Evolutionary conservation across 1,140 invertebrate species (phyloP).

Genomic region (Drosophila sucinea): DNA sequence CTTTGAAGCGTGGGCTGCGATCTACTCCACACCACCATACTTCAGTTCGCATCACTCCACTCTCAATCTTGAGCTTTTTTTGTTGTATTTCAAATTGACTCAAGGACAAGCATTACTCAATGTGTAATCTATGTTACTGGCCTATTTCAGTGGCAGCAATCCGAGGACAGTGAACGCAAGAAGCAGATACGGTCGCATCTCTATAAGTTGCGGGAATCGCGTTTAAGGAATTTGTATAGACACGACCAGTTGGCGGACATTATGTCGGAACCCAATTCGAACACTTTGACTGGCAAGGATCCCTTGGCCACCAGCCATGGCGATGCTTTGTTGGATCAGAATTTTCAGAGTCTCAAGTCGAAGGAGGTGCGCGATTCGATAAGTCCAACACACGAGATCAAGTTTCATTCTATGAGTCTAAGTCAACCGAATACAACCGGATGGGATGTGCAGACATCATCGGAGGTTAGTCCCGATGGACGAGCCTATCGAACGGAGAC

Average conservation of each 20-base stretch:
- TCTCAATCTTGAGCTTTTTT: background rate
- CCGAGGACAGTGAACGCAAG: slow-evolving; percentile 92
- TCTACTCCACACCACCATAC: slow-evolving; percentile 31
- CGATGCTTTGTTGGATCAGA: slow-evolving; percentile 89
- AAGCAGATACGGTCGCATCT: slow-evolving; percentile 93
- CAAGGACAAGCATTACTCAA: slow-evolving; percentile 54
- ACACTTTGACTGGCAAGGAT: slow-evolving; percentile 68
- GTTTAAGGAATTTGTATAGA: slow-evolving; percentile 88
- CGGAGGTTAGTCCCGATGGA: slow-evolving; percentile 83
- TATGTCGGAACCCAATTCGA: slow-evolving; percentile 81
- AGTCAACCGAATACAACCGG: slow-evolving; percentile 80
- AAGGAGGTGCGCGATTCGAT: slow-evolving; percentile 90
- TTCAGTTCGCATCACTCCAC: slow-evolving; percentile 8
- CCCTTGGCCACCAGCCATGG: slow-evolving; percentile 85
- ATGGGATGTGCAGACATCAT: slow-evolving; percentile 83
- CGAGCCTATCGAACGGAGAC: slow-evolving; percentile 79
- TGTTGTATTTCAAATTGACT: slow-evolving; percentile 58
- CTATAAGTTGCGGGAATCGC: slow-evolving; percentile 91
- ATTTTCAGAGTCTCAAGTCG: slow-evolving; percentile 89
- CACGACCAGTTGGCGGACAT: slow-evolving; percentile 58
- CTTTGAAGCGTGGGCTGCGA: slow-evolving; percentile 32
- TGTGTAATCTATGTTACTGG: background rate
- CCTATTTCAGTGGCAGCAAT: slow-evolving; percentile 90
- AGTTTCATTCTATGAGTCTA: slow-evolving; percentile 74
- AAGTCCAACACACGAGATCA: slow-evolving; percentile 86